Conservation (phyloP, 2,888 invertebrate genomes). For the Tinea trinotella region DNA sequence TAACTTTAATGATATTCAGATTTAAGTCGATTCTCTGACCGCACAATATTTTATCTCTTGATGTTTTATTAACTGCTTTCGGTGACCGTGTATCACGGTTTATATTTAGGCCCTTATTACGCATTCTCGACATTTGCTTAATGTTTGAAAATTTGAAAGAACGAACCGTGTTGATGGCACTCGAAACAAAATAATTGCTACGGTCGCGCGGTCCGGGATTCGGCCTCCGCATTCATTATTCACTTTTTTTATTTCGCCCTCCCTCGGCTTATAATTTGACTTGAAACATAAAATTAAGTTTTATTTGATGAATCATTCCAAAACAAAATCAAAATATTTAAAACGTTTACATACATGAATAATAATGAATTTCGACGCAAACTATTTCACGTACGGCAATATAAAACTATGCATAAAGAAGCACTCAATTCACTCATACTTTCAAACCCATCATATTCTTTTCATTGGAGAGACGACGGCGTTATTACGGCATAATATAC, state of each 20-base stretch:
- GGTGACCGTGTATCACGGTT: conserved; percentile 42
- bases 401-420: not conserved
- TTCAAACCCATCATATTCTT: conserved; percentile 9
- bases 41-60: conserved; percentile 35
- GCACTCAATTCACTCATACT: not conserved
- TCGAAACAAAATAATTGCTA: conserved; percentile 72
- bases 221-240: conserved; percentile 69
- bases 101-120: conserved; percentile 66
- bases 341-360: conserved; percentile 20
- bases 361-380: not conserved
- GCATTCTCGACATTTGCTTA: conserved; percentile 69
- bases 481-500: not conserved
- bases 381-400: conserved; percentile 2
- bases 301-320: conserved; percentile 65
- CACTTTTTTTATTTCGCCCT: conserved; percentile 67
- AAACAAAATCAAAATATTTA: conserved; percentile 52
- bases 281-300: conserved; percentile 71
- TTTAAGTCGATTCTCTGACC: too few relatives aligned
- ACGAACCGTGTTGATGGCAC: conserved; percentile 69
- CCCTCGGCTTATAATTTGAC: conserved; percentile 70
- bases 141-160: conserved; percentile 71
- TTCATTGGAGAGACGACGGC: not conserved
- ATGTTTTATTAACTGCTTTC: conserved; percentile 50
- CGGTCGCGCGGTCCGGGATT: conserved; percentile 65
- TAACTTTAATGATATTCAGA: too few relatives aligned